Evolutionary conservation across 2,888 invertebrate genomes (phyloP).

Genomic region (Ferrisia virgata): DNA sequence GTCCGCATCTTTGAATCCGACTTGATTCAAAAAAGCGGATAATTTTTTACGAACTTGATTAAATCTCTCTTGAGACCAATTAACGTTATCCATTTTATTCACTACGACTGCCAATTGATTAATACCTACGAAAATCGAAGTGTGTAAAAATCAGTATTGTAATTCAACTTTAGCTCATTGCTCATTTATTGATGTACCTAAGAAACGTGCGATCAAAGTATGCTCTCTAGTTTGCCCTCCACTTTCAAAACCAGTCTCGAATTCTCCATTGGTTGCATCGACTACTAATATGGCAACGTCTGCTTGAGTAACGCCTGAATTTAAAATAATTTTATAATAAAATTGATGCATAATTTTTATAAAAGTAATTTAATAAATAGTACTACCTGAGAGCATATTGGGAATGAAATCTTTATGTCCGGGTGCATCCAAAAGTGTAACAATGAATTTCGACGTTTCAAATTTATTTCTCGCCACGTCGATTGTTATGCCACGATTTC

Average conservation of each 20-base stretch:
- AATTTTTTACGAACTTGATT: slow-evolving; percentile 82
- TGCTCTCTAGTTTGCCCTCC: slow-evolving; percentile 98
- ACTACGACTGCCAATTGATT: slow-evolving; percentile 90
- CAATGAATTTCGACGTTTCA: slow-evolving; percentile 76
- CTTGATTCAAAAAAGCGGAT: slow-evolving; percentile 79
- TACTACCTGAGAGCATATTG: slow-evolving; percentile 83
- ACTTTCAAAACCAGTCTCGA: slow-evolving; percentile 97
- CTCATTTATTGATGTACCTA: slow-evolving; percentile 55
- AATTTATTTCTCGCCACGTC: slow-evolving; percentile 92
- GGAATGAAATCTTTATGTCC: slow-evolving; percentile 99
- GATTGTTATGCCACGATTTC: slow-evolving; percentile 96
- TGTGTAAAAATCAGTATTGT: not conserved
- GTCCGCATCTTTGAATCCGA: slow-evolving; percentile 83
- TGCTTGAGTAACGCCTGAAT: slow-evolving; percentile 86
- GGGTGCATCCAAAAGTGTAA: slow-evolving; percentile 91
- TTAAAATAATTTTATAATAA: not conserved
- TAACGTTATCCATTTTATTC: slow-evolving; percentile 94
- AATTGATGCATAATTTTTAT: too few relatives aligned
- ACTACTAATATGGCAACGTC: slow-evolving; percentile 96
- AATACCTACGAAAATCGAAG: slow-evolving; percentile 67
- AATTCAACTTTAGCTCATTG: slow-evolving; percentile 26
- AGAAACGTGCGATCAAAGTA: slow-evolving; percentile 81
- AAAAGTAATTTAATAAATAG: not conserved
- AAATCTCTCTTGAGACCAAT: slow-evolving; percentile 89
- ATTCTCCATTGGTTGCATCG: slow-evolving; percentile 94